phyloP scores from a whole-genome alignment of 1,140 invertebrate species.

The Drosophila sturtevanti region DNA sequence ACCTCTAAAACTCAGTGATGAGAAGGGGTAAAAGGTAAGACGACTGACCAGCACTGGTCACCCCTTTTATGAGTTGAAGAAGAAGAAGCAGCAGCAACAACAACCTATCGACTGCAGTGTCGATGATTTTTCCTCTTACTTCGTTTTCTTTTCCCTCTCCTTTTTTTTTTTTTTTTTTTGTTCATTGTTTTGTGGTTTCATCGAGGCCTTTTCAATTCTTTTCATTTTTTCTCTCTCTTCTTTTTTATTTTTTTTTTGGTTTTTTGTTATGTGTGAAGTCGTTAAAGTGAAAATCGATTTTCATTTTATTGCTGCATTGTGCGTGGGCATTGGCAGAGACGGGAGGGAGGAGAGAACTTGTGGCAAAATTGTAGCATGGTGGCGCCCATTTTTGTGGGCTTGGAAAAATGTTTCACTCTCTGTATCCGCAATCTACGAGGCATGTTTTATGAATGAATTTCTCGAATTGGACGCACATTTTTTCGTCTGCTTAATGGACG shows the following conservation, averaged over 20 bases:
- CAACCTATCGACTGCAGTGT: slow-evolving; percentile 46
- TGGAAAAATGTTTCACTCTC: slow-evolving; percentile 60
- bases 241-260: slow-evolving; percentile 5
- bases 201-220: slow-evolving; percentile 55
- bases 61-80: slow-evolving; percentile 22
- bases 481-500: slow-evolving; percentile 51
- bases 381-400: slow-evolving; percentile 41
- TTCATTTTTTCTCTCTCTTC: slow-evolving; percentile 31
- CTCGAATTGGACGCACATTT: slow-evolving; percentile 71
- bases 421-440: slow-evolving; percentile 59
- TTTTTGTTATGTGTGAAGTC: slow-evolving; percentile 71
- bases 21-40: background rate
- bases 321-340: slow-evolving; percentile 30
- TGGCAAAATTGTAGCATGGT: slow-evolving; percentile 5
- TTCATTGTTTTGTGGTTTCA: slow-evolving; percentile 71
- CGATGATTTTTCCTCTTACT: slow-evolving; percentile 45
- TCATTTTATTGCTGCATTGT: slow-evolving; percentile 72
- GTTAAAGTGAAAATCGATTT: slow-evolving; percentile 78
- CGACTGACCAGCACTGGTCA: background rate
- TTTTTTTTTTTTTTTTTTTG: slow-evolving; percentile 23
- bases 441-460: slow-evolving; percentile 81
- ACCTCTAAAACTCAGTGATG: slow-evolving; percentile 6
- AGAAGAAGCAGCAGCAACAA: slow-evolving; percentile 35
- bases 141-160: slow-evolving; percentile 25
- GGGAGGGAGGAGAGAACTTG: background rate